Evolutionary conservation across 2,113 vertebrate species (phyloP).

Genomic region (Coreoperca whiteheadi): DNA sequence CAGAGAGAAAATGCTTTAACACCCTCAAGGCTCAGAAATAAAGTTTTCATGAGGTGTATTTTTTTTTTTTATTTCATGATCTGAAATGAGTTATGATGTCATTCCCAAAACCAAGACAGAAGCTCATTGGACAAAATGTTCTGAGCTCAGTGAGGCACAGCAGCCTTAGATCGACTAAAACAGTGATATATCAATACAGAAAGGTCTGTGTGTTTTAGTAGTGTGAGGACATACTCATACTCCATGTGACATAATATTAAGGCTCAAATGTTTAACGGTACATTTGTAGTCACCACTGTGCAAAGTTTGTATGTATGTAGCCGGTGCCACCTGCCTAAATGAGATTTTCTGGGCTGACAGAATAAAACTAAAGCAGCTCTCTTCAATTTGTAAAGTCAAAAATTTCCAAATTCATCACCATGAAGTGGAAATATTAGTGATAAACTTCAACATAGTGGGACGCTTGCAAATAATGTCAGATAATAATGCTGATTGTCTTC

Average conservation of each 20-base stretch:
- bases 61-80: slow-evolving; percentile 22
- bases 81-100: slow-evolving; percentile 42
- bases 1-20: slow-evolving; percentile 25
- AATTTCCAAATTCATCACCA: neutral
- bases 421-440: neutral
- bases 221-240: neutral
- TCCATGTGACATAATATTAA: neutral
- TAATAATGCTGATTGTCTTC: neutral
- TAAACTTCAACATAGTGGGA: neutral
- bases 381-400: neutral
- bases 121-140: slow-evolving; percentile 41
- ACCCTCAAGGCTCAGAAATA: slow-evolving; percentile 1
- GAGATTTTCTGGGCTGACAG: neutral
- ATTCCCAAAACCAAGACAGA: slow-evolving; percentile 13
- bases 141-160: slow-evolving; percentile 6
- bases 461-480: neutral
- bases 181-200: neutral
- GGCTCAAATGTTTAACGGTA: neutral
- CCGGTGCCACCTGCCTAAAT: neutral
- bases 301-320: neutral
- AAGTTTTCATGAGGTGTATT: slow-evolving; percentile 29
- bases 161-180: neutral
- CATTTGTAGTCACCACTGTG: neutral
- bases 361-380: neutral
- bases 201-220: neutral